Base-by-base conservation (phyloP, 2,888 invertebrate genomes). In the Brachyopa scutellaris region DNA sequence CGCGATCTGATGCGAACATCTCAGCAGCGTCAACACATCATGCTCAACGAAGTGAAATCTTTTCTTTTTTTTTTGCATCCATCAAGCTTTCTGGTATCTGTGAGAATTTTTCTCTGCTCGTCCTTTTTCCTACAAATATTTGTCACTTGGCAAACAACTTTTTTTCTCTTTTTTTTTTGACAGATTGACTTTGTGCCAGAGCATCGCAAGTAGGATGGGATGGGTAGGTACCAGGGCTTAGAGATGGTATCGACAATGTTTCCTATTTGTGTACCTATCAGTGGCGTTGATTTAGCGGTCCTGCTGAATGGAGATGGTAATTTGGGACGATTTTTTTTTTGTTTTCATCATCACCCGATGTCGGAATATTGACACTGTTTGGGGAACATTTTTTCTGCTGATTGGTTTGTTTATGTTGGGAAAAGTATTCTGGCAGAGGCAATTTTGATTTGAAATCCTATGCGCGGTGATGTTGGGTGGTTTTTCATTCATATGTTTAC, bases 191-290 rank as follows among this genome's bases (percentile, higher is more conserved):
- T 82, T 76, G 77, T 53, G 77, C 61, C 62, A 31, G 36, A 55
- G 29, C 36, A 57, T 26, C 53, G 23, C 62, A 15, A 62, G 17
- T 29, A 23, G 40, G 42, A 31, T 26, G 49, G 13, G 8, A 9
- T 17, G 40, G 26, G 40, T 21, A 45, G 17, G 42, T 21, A 42
- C 17, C 15, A 38, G 49, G 59, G 49, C 45, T 53, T 80, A 61
- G 69, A 77, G 77, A 82, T 82, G 66, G 38, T 82, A 82, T 82
- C 82, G 82, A 66, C 62, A 72, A 61, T 72, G 59, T 72, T 77
- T 72, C 33, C 77, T 77, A 66, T 82, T 82, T 82, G 77, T 82
- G 82, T 82, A 77, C 77, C 77, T 77, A 82, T 82, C 82, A 77
- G 70, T 36, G 66, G 61, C 59, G 72, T 82, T 82, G 76, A 82